Conservation (phyloP, 2,888 invertebrate species). For the Drosophila neonasuta region DNA sequence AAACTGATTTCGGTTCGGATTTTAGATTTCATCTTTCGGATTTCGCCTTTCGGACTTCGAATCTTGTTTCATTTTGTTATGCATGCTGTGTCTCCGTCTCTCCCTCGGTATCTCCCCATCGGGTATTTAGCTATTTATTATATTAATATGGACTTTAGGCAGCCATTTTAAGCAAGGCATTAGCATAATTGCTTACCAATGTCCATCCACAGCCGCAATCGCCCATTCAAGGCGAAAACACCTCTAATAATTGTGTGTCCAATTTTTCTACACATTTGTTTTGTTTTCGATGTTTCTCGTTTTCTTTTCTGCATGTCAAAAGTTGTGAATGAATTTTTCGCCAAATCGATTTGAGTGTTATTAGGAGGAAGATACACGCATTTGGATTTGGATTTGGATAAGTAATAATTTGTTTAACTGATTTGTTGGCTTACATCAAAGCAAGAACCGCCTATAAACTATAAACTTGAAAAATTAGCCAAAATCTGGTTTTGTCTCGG, state of each 20-base stretch:
- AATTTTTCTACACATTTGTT: conserved; percentile 65
- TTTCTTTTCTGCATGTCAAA: conserved; percentile 39
- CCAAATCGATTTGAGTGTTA: conserved; percentile 66
- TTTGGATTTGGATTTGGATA: conserved; percentile 55
- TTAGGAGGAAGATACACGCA: conserved; percentile 37
- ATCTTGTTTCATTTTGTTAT: conserved; percentile 38
- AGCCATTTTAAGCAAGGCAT: conserved; percentile 68
- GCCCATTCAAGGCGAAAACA: conserved; percentile 70
- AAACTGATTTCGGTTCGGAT: conserved; percentile 52
- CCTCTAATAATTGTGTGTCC: conserved; percentile 69
- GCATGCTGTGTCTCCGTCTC: background rate
- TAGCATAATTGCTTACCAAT: conserved; percentile 73
- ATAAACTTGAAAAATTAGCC: conserved; percentile 32
- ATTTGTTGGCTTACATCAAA: conserved; percentile 72
- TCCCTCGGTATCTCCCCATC: background rate
- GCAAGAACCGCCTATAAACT: conserved; percentile 65
- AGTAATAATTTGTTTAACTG: conserved; percentile 74
- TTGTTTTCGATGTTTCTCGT: conserved; percentile 13
- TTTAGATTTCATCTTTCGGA: conserved; percentile 19
- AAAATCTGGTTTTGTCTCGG: conserved; percentile 54
- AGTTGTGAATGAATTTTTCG: conserved; percentile 70
- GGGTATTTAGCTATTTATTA: conserved; percentile 51
- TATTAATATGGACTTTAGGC: conserved; percentile 70
- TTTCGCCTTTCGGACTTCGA: conserved; percentile 36
- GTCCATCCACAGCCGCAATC: conserved; percentile 45